Base-by-base conservation (phyloP, 1,140 invertebrate species). In the Drosophila nikananu region DNA sequence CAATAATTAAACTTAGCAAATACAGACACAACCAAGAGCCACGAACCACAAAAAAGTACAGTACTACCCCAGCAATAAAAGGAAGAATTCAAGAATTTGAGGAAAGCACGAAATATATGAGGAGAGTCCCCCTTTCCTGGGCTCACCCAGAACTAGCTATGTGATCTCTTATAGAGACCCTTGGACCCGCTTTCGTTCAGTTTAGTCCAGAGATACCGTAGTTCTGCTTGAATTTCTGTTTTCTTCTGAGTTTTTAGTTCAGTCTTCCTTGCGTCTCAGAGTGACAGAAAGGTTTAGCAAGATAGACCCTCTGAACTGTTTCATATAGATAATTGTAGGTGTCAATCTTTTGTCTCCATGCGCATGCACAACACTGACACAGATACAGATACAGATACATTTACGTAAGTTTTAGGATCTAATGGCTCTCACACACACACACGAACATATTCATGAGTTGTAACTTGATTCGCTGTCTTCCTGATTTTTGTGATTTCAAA, bases 1-100 rank as follows among this genome's bases (percentile, higher is more conserved):
- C 86, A 90, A 89, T 90, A 89, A 89, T 89, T 90, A 89, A 81
- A 90, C 63, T 86, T 89, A 90, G 86, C 86, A 82, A 86, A 73
- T 73, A 73, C 70, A 89, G 39, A 68, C 68, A 72, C 73, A 81
- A 84, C 57, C 70, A 49, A 79, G 58, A 78, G 74, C 68, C 77
- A 71, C 35, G 51, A 27, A 74, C 21, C 37, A 30, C 17, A 65
- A 63, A 59, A 25, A 52, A 44, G 27, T 41, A 55, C 37, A 55
- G 27, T 30, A 42, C 46, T 76, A 74, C 67, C 59, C 51, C 15
- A 59, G 48, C 49, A 77, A 67, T 49, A 64, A 52, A 54, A 15
- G 61, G 17, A 65, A 27, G 35, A 8, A 30, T 30, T 30, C 27
- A 30, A 30, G 27, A 55, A 49, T 39, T 55, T 5, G 32, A 37